These are phyloP conservation scores for Galerucella pusilla DNA, from an alignment of 2,888 invertebrate species.

Conservation along the genomic window DNA sequence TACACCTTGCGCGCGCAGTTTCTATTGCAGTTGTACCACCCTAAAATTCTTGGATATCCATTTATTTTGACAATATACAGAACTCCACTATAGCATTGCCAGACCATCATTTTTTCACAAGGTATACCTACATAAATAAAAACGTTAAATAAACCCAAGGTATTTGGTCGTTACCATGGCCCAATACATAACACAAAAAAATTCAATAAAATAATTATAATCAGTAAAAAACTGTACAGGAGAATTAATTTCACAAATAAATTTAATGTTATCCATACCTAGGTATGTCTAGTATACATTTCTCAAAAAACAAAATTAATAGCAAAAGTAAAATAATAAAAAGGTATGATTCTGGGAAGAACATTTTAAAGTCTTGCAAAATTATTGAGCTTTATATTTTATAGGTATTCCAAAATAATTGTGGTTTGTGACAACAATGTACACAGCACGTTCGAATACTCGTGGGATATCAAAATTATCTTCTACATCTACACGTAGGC, in stretches of 20 bases:
- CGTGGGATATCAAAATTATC: constrained; percentile 55
- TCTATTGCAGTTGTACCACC: constrained; percentile 40
- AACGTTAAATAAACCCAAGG: background rate
- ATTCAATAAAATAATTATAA: too few species aligned
- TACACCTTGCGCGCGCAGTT: constrained; percentile 58
- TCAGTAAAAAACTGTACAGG: too few species aligned
- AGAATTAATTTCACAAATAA: background rate
- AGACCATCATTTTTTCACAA: constrained; percentile 1
- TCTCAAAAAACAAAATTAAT: background rate
- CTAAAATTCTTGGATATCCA: constrained; percentile 36
- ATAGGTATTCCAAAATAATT: background rate
- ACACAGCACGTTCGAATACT: background rate
- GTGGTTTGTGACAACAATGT: constrained; percentile 35
- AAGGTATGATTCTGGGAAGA: background rate
- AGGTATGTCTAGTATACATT: too few species aligned
- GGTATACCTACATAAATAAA: background rate
- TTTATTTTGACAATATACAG: constrained; percentile 49
- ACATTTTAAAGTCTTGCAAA: background rate
- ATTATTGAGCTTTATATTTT: too few species aligned
- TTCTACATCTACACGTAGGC: constrained; percentile 62
- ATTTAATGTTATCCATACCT: background rate
- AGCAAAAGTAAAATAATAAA: background rate
- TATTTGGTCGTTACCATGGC: too few species aligned
- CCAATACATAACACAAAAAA: too few species aligned
- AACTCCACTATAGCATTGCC: constrained; percentile 26